A percentile compares a stretch with the other conserved stretches of the same genome.
Evolutionary conservation across 1,140 invertebrate genomes (phyloP).

Genomic region (Ectropis grisescens): DNA sequence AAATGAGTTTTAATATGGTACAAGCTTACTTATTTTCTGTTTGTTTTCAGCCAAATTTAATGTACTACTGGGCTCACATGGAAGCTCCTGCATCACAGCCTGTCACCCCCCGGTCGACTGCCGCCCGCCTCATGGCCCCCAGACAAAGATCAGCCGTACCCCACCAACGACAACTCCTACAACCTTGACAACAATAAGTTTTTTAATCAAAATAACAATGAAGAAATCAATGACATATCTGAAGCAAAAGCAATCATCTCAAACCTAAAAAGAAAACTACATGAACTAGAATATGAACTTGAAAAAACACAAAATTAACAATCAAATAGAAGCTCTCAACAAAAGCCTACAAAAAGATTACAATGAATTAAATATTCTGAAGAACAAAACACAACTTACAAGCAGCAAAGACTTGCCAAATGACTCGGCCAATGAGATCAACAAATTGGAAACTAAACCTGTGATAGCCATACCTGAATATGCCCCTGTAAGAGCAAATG

Average conservation of each 20-base stretch:
- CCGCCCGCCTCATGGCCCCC: slow-evolving; percentile 60
- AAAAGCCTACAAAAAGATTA: slow-evolving; percentile 65
- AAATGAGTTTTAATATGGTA: too few species aligned
- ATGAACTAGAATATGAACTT: slow-evolving; percentile 66
- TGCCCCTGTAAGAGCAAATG: slow-evolving; percentile 49
- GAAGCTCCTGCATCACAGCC: slow-evolving; percentile 77
- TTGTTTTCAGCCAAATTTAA: slow-evolving; percentile 81
- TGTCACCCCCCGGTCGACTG: slow-evolving; percentile 76
- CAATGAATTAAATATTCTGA: slow-evolving; percentile 28
- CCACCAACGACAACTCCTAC: slow-evolving; percentile 10
- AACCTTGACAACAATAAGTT: slow-evolving; percentile 23
- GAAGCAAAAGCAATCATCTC: slow-evolving; percentile 53
- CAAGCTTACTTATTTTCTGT: too few species aligned
- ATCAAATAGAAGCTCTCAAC: slow-evolving; percentile 67
- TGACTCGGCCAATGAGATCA: slow-evolving; percentile 24
- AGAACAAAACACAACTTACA: slow-evolving; percentile 21
- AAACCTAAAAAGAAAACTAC: slow-evolving; percentile 56
- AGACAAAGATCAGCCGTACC: slow-evolving; percentile 23
- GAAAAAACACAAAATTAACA: slow-evolving; percentile 69
- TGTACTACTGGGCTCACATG: slow-evolving; percentile 91
- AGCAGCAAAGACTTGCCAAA: slow-evolving; percentile 43
- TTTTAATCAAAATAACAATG: slow-evolving; percentile 40
- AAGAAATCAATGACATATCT: slow-evolving; percentile 46
- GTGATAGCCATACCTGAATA: slow-evolving; percentile 52
- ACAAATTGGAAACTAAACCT: slow-evolving; percentile 38